Percentiles rank a stretch among this genome's conserved stretches.
Conservation (phyloP, 1,140 invertebrate genomes). For the Saccostrea cuccullata region DNA sequence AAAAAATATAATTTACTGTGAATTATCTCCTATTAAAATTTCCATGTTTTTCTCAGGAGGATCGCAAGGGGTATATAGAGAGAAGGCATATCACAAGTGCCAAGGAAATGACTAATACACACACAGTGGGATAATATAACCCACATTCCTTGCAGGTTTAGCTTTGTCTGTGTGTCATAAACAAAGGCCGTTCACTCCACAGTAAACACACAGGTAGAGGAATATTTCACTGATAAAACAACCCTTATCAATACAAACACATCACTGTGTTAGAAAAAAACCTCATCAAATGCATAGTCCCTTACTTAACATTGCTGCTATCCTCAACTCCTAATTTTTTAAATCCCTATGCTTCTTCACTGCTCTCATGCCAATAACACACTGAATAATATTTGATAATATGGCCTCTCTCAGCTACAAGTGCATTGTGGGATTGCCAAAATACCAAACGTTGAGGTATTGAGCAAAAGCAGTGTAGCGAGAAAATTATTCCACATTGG, state of each 20-base stretch:
- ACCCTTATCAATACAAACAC: neutral
- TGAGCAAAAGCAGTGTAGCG: constrained; percentile 14
- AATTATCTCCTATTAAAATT: neutral
- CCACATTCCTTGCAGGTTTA: neutral
- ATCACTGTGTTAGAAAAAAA: neutral
- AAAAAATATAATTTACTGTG: neutral
- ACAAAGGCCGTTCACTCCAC: neutral
- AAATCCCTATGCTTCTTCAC: neutral
- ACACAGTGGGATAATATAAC: neutral
- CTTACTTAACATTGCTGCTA: constrained; percentile 10
- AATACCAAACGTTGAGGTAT: constrained; percentile 39
- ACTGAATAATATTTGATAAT: constrained; percentile 14
- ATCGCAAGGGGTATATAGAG: constrained; percentile 8
- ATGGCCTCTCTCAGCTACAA: constrained; percentile 26
- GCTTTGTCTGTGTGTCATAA: neutral
- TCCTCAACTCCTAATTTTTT: neutral
- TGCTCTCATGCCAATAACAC: neutral
- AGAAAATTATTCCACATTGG: constrained; percentile 37
- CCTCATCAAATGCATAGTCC: neutral
- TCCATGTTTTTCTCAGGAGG: neutral
- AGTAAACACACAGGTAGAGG: constrained; percentile 8
- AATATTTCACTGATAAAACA: neutral
- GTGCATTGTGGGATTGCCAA: constrained; percentile 46
- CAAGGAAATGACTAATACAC: constrained; percentile 6
- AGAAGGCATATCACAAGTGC: neutral